Evolutionary conservation across 1,140 invertebrate genomes (phyloP), one percentile per base, ranked within the genome.

Genomic region (Augochlora pura): DNA sequence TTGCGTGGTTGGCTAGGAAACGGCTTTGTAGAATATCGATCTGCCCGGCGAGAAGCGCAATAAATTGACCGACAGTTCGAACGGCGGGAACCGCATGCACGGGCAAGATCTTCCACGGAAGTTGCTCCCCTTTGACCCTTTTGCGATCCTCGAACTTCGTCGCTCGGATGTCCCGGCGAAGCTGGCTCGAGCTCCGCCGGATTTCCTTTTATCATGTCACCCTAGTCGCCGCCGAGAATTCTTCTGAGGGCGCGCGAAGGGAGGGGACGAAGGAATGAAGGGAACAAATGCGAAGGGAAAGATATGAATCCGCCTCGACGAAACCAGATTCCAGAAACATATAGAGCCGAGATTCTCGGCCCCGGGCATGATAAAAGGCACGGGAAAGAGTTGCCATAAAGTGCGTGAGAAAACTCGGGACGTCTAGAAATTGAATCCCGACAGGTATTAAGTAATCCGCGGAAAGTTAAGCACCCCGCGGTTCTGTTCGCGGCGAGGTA

Each of bases 141-240:
- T 4, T 14, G 49, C 0, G 12, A 16, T 12, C 0, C 16, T 18
- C 23, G 5, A 52, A 67, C 9, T 32, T 32, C 32, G 32, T 32
- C 32, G 32, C 32, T 32, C 4, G 32, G 32, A 32, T 32, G 32
- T 32, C 32, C 32, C 32, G 32, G 32, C 32, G 32, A 32, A 32
- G 32, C 32, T 18, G 3, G 52, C 67, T 10, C 18, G 16, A 39
- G 2, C 57, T 57, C 67, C 67, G 23, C 23, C 7, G 10, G 49
- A 69, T 57, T 32, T 69, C 49, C 32, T 39, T 69, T 69, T 69
- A 38, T 38, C 67, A 18, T 46, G 8, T 46, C 42, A 46, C 12
- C 21, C 14, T 32, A 4, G 16, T 18, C 49, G 21, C 67, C 21
- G n/a, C 21, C 21, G 7, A 21, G 27, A 52, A 57, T 69, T 16